phyloP scores from a whole-genome alignment of 2,888 invertebrate genomes.

The Minunthozetes semirufus region DNA sequence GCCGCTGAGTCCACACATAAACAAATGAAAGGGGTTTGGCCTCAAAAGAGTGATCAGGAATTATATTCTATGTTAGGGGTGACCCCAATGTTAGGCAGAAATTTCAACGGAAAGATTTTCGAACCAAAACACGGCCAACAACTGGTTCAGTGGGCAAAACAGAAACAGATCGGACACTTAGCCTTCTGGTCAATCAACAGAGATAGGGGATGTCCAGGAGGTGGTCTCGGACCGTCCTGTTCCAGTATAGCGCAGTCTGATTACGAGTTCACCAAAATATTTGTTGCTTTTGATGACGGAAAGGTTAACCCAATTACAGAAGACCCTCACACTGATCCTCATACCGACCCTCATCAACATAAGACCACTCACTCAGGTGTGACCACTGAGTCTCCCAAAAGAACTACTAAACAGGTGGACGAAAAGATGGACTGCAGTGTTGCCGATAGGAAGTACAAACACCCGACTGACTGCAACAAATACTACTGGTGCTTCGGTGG shows the following conservation, averaged over 20 bases:
- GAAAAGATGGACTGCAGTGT: constrained; percentile 29
- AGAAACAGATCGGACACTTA: constrained; percentile 27
- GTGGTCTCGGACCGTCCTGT: constrained; percentile 32
- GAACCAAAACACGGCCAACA: constrained; percentile 30
- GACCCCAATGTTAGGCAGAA: constrained; percentile 37
- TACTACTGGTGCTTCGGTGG: constrained; percentile 80
- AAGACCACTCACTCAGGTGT: too few species aligned
- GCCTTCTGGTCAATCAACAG: constrained; percentile 35
- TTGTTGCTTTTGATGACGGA: constrained; percentile 32
- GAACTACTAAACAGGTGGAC: not conserved
- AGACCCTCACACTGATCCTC: not conserved
- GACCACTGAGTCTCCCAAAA: not conserved
- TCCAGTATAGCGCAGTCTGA: constrained; percentile 32
- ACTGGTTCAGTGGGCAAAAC: constrained; percentile 18
- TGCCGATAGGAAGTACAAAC: constrained; percentile 11
- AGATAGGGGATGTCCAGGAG: constrained; percentile 36
- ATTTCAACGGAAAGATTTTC: constrained; percentile 37
- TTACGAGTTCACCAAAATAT: constrained; percentile 35
- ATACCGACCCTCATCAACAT: too few species aligned
- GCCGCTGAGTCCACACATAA: constrained; percentile 25
- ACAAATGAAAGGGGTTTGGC: constrained; percentile 33
- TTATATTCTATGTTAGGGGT: constrained; percentile 35
- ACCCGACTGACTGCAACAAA: constrained; percentile 50
- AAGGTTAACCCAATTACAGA: not conserved
- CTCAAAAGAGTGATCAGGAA: constrained; percentile 21